Evolutionary conservation across 2,888 invertebrate species (phyloP).

Genomic region (Cheilosia grossa): DNA sequence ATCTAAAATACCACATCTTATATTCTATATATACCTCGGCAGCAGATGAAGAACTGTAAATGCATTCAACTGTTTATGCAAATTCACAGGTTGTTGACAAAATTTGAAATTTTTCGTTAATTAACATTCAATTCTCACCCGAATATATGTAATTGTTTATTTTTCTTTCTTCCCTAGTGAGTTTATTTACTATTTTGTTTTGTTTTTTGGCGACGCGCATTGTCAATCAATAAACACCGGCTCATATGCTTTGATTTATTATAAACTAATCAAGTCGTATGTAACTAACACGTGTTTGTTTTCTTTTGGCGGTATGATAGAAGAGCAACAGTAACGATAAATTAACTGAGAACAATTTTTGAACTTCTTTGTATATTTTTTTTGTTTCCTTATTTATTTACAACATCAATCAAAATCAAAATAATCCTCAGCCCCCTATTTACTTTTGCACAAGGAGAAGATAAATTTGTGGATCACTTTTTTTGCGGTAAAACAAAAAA

Average conservation of each 20-base stretch:
- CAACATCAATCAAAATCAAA: conserved; percentile 11
- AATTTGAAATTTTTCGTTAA: background rate
- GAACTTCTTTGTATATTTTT: background rate
- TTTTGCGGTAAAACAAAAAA: background rate
- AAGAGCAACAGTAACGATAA: conserved; percentile 1
- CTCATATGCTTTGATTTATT: conserved; percentile 21
- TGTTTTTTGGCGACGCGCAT: background rate
- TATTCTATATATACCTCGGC: background rate
- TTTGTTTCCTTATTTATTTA: background rate
- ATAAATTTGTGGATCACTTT: background rate
- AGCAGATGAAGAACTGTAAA: background rate
- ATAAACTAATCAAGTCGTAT: background rate
- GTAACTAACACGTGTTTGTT: conserved; percentile 19
- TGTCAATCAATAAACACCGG: conserved; percentile 16
- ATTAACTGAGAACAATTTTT: background rate
- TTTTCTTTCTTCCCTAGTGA: background rate
- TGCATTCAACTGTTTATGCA: conserved; percentile 3
- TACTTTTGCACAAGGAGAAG: too few relatives aligned
- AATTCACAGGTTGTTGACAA: conserved; percentile 6
- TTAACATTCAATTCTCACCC: conserved; percentile 21
- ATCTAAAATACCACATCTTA: too few relatives aligned
- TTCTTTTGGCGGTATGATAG: background rate
- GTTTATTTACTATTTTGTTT: background rate
- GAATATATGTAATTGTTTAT: background rate
- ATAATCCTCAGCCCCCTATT: background rate